These are phyloP conservation scores for Orchestes rusci DNA, from an alignment of 2,888 invertebrate genomes.

Conservation along the genomic window DNA sequence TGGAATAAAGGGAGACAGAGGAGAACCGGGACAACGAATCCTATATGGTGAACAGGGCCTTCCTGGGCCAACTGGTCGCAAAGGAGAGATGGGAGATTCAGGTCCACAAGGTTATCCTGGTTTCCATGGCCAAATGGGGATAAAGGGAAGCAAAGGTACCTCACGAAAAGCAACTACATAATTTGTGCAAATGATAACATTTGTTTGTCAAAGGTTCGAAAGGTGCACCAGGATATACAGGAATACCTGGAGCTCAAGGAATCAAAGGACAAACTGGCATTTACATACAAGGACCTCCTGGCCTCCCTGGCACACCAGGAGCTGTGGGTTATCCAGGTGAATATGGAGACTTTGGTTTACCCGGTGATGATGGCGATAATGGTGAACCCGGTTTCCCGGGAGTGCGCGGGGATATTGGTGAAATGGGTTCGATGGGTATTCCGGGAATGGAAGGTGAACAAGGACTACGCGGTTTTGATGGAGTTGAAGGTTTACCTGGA, in stretches of 20 bases:
- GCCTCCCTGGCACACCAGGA: slow-evolving; percentile 36
- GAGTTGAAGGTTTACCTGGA: slow-evolving; percentile 43
- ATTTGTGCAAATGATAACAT: not conserved
- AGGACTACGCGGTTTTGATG: slow-evolving; percentile 36
- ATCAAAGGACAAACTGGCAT: slow-evolving; percentile 38
- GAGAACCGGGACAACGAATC: slow-evolving; percentile 50
- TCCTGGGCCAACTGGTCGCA: slow-evolving; percentile 39
- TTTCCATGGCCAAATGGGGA: slow-evolving; percentile 36
- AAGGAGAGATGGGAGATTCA: slow-evolving; percentile 41
- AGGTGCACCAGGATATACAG: slow-evolving; percentile 40
- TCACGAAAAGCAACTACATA: not conserved
- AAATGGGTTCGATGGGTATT: slow-evolving; percentile 31
- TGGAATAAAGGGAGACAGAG: slow-evolving; percentile 50
- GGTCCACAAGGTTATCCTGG: slow-evolving; percentile 41
- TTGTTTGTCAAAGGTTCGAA: slow-evolving; percentile 33
- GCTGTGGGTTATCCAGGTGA: slow-evolving; percentile 33
- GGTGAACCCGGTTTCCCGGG: slow-evolving; percentile 37
- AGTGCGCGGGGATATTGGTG: slow-evolving; percentile 37
- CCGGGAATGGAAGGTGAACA: slow-evolving; percentile 29
- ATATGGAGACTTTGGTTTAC: slow-evolving; percentile 40
- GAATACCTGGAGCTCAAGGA: slow-evolving; percentile 38
- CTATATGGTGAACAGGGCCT: slow-evolving; percentile 44
- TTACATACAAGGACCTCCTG: slow-evolving; percentile 36
- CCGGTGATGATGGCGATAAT: slow-evolving; percentile 36
- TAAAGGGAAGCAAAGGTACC: slow-evolving; percentile 34